A percentile compares a stretch with the other conserved stretches of the same genome.
Conservation (phyloP, 2,888 invertebrate genomes). For the Drosophila gaucha region DNA sequence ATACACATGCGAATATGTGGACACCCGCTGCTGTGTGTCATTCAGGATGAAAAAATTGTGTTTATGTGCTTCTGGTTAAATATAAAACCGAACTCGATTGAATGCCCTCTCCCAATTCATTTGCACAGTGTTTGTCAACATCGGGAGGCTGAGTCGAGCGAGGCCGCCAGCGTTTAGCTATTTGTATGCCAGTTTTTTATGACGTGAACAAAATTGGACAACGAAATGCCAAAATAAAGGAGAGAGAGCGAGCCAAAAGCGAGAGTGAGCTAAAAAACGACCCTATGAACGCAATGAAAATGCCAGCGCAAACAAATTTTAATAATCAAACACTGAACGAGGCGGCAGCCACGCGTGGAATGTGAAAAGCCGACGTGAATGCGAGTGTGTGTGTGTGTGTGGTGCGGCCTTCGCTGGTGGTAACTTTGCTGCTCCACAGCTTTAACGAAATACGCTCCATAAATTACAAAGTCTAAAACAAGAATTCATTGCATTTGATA, state of each 20-base stretch:
- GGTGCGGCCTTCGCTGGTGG: slow-evolving; percentile 21
- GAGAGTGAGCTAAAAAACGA: slow-evolving; percentile 48
- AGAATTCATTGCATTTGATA: slow-evolving; percentile 71
- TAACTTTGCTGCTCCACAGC: slow-evolving; percentile 38
- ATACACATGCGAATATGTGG: slow-evolving; percentile 22
- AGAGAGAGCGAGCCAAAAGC: background rate
- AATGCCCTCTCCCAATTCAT: slow-evolving; percentile 36
- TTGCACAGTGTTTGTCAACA: slow-evolving; percentile 42
- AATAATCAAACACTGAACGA: slow-evolving; percentile 68
- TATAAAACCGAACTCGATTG: slow-evolving; percentile 27
- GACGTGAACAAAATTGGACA: slow-evolving; percentile 35
- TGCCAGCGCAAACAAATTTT: slow-evolving; percentile 72
- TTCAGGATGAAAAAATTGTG: slow-evolving; percentile 7
- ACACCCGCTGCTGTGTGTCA: slow-evolving; percentile 9
- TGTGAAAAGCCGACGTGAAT: slow-evolving; percentile 62
- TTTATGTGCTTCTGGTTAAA: slow-evolving; percentile 21
- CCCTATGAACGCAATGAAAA: slow-evolving; percentile 72
- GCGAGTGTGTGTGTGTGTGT: slow-evolving; percentile 24
- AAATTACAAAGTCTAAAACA: slow-evolving; percentile 71
- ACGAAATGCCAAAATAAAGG: slow-evolving; percentile 27
- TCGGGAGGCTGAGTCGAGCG: slow-evolving; percentile 12
- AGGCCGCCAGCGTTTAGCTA: slow-evolving; percentile 45
- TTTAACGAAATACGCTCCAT: slow-evolving; percentile 58
- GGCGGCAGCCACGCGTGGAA: slow-evolving; percentile 69
- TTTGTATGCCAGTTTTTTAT: slow-evolving; percentile 46